Evolutionary conservation across 2,113 vertebrate species (phyloP).

Genomic region (Mesocricetus auratus): DNA sequence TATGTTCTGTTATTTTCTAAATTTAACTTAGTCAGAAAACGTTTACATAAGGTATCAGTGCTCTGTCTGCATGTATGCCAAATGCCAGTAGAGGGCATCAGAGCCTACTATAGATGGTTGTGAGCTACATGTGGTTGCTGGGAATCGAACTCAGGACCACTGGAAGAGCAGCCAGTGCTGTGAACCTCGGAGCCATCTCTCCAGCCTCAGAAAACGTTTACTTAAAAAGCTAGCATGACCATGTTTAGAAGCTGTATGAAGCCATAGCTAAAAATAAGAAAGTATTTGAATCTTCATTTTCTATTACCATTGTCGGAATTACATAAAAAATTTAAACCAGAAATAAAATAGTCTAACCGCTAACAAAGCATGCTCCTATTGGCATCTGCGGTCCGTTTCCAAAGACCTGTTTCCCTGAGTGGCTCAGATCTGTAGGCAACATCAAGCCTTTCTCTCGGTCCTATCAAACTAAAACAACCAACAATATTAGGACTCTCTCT

Average conservation of each 20-base stretch:
- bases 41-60: neutral
- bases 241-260: neutral
- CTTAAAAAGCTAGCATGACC: neutral
- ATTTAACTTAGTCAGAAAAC: neutral
- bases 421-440: neutral
- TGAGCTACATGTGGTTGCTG: too few species aligned
- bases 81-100: too few species aligned
- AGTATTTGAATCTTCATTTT: neutral
- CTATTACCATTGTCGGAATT: neutral
- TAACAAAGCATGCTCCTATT: neutral
- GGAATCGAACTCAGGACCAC: too few species aligned
- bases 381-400: neutral
- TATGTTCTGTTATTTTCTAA: neutral
- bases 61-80: too few species aligned
- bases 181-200: too few species aligned
- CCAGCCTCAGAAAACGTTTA: neutral
- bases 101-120: too few species aligned
- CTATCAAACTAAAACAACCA: neutral
- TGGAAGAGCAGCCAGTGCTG: too few species aligned
- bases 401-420: neutral
- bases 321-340: neutral
- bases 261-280: slow-evolving; percentile 1
- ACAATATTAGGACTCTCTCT: neutral
- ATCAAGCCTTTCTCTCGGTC: neutral
- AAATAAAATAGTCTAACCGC: slow-evolving; percentile 36